These are phyloP conservation scores for Xanthia icteritia DNA, from an alignment of 2,888 invertebrate genomes.

Conservation along the genomic window DNA sequence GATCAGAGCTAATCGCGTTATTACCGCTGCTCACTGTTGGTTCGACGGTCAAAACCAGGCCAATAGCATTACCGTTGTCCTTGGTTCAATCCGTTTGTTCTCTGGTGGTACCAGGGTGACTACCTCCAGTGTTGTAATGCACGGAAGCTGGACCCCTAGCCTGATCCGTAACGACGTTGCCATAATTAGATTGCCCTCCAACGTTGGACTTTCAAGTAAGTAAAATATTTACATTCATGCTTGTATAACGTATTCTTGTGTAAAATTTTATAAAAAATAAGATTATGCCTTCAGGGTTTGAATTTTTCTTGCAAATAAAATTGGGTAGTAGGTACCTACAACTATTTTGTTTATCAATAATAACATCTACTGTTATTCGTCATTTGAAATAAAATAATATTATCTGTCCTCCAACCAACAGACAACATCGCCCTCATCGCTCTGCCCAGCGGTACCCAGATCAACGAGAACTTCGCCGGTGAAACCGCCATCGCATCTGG, in stretches of 20 bases:
- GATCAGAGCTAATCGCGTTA: slow-evolving; percentile 67
- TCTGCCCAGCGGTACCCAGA: slow-evolving; percentile 69
- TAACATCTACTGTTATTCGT: too few species aligned
- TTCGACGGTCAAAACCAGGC: slow-evolving; percentile 76
- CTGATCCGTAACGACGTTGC: slow-evolving; percentile 75
- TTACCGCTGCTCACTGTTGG: slow-evolving; percentile 84
- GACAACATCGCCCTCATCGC: slow-evolving; percentile 67
- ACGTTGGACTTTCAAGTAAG: slow-evolving; percentile 18
- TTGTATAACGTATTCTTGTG: not conserved
- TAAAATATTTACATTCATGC: not conserved
- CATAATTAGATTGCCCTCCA: not conserved
- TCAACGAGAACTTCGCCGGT: slow-evolving; percentile 70
- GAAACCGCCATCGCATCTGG: slow-evolving; percentile 75
- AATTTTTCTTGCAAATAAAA: not conserved
- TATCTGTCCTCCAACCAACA: slow-evolving; percentile 48
- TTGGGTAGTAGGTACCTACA: not conserved
- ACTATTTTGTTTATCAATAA: too few species aligned
- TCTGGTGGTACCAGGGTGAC: slow-evolving; percentile 74
- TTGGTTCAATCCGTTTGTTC: slow-evolving; percentile 76
- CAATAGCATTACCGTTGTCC: slow-evolving; percentile 73
- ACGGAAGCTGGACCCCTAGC: slow-evolving; percentile 73
- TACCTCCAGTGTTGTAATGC: slow-evolving; percentile 69
- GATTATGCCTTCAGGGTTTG: not conserved
- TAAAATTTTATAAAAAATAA: not conserved
- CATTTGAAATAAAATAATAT: not conserved